Evolutionary conservation across 1,140 invertebrate species (phyloP), one percentile per base, ranked within the genome.

Genomic region (Caerostris darwini): DNA sequence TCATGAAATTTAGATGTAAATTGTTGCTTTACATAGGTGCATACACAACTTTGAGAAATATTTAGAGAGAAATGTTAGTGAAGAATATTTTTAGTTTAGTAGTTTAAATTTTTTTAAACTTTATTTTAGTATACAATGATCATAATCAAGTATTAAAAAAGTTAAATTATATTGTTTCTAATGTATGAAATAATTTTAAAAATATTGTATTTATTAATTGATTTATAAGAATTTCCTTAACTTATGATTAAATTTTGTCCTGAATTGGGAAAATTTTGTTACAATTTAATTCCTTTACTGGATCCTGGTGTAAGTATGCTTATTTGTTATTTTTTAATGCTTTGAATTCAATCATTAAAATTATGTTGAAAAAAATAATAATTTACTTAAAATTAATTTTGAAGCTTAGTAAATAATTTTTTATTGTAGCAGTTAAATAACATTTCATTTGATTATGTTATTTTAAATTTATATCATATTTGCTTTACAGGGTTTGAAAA

Each of bases 291-390:
- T 67, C 50, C 57, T 59, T 58, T 90, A 56, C 50, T 94, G 6
- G 93, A 94, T 69, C 93, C 87, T 83, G 93, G 90, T 54, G 93
- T 94, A 90, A 94, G 12, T 82, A 77, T 5, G 14, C 3, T 53
- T 77, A 12, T 77, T 69, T 69, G 61, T 12, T 64, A 64, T 64
- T 64, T 64, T 64, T 64, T 17, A 64, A 34, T 34, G 34, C 34
- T 34, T 34, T 34, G 0, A 34, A 34, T 34, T 34, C 34, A 34
- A 34, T 34, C 34, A 2, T 34, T 34, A 34, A 34, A 34, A 34
- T 34, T 34, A 34, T 34, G 34, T 0, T 0, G 34, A 34, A 34
- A 34, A 34, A 34, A 4, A 67, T n/a, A 14, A 10, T 5, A 5
- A 3, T 67, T 67, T 67, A 14, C 12, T 67, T 67, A 67, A 67